Conservation (phyloP, 1,140 invertebrate genomes). For the Tetramorium simillimum region DNA sequence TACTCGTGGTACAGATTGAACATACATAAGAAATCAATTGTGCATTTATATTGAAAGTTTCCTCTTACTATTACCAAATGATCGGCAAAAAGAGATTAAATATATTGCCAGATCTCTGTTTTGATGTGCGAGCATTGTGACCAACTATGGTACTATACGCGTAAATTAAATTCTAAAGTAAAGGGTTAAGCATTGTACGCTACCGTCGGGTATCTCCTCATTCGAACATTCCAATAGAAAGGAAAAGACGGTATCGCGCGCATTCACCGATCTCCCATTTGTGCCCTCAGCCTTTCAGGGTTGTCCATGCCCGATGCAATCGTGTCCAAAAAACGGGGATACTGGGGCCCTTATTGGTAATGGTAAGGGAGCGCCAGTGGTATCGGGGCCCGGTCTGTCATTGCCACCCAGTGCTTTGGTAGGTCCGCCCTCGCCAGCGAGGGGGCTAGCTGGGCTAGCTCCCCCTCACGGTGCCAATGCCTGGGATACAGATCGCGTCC, state of each 20-base stretch:
- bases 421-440: constrained; percentile 85
- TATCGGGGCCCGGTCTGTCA: constrained; percentile 88
- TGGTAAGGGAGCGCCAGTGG: constrained; percentile 89
- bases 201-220: not conserved
- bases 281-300: constrained; percentile 87
- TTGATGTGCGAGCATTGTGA: too few species aligned
- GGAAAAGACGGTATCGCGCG: not conserved
- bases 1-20: too few species aligned
- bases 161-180: too few species aligned
- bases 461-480: constrained; percentile 87
- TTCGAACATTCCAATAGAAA: not conserved
- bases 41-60: too few species aligned
- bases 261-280: constrained; percentile 38
- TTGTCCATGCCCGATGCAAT: constrained; percentile 94
- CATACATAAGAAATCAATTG: too few species aligned
- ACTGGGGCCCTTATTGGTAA: constrained; percentile 98
- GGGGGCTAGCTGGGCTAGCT: constrained; percentile 88
- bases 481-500: constrained; percentile 88
- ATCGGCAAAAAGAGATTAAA: too few species aligned
- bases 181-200: too few species aligned
- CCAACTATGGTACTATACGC: too few species aligned
- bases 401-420: constrained; percentile 87
- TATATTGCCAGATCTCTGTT: too few species aligned
- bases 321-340: constrained; percentile 98
- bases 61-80: too few species aligned